phyloP scores from a whole-genome alignment of 1,140 invertebrate genomes.

The Cotesia typhae region DNA sequence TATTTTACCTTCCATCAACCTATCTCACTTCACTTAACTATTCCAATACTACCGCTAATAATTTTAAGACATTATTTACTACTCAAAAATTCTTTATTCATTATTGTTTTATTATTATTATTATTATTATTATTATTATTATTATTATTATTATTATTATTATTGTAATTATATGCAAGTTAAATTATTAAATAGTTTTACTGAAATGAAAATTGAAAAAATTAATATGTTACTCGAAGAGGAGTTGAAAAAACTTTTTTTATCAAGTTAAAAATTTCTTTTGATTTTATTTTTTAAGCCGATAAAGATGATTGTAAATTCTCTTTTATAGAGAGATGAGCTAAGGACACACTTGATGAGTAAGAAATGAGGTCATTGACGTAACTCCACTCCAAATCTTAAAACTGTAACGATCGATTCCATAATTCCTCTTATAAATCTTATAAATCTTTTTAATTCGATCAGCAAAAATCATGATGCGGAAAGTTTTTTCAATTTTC shows the following conservation, averaged over 20 bases:
- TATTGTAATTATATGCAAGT: too few species aligned
- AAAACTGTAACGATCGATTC: constrained; percentile 15
- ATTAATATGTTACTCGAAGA: background rate
- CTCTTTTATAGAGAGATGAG: constrained; percentile 5
- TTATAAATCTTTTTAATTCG: background rate
- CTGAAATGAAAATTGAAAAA: too few species aligned
- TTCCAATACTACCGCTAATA: too few species aligned
- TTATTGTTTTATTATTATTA: too few species aligned
- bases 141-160: too few species aligned
- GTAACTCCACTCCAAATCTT: constrained; percentile 1
- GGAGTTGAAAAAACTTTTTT: background rate
- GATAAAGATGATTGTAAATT: constrained; percentile 11
- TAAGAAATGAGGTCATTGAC: constrained; percentile 7
- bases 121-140: too few species aligned
- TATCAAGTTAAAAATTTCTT: background rate
- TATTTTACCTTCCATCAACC: too few species aligned
- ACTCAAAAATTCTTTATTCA: too few species aligned
- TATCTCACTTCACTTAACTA: too few species aligned
- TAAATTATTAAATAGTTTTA: too few species aligned
- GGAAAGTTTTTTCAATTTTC: too few species aligned
- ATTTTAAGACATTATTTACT: too few species aligned
- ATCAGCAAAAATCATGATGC: background rate
- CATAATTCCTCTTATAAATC: background rate
- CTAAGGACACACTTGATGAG: constrained; percentile 11
- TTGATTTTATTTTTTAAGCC: constrained; percentile 4